A percentile compares a stretch with the other conserved stretches of the same genome.
These are phyloP conservation scores for Anthoscopus minutus DNA, from an alignment of 2,113 vertebrate species.

Conservation along the genomic window DNA sequence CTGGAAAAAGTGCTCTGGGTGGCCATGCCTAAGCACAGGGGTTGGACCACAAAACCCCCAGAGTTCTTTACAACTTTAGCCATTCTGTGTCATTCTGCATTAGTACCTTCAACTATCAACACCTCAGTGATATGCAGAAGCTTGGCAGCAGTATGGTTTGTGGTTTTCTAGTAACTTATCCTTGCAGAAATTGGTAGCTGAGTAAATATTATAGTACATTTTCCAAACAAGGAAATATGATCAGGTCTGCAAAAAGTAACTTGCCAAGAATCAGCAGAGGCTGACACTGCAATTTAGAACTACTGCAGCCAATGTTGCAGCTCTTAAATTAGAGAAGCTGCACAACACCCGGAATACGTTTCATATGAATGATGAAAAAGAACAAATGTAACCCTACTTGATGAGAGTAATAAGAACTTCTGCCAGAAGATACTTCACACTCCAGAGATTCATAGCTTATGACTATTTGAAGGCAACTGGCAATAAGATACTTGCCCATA, in stretches of 20 bases:
- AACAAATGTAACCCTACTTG: not conserved
- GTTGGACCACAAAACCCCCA: not conserved
- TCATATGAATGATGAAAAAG: not conserved
- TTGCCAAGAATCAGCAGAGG: not conserved
- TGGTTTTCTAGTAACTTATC: not conserved
- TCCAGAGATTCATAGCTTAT: not conserved
- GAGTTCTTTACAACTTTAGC: not conserved
- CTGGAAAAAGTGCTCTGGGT: not conserved
- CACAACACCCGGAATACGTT: not conserved
- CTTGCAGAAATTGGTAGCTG: not conserved
- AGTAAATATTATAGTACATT: not conserved
- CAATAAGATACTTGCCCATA: not conserved
- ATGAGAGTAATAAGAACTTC: not conserved
- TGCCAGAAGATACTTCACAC: not conserved
- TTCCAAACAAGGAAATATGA: not conserved
- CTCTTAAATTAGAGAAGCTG: not conserved
- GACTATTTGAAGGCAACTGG: not conserved
- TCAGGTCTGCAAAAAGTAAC: not conserved
- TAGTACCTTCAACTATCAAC: not conserved
- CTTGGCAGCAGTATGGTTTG: not conserved
- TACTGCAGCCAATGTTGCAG: not conserved
- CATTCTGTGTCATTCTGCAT: not conserved
- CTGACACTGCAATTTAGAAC: not conserved
- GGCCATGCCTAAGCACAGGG: not conserved
- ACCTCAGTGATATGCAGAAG: not conserved